Conservation (phyloP, 1,140 invertebrate species). For the Zaprionus inermis region DNA sequence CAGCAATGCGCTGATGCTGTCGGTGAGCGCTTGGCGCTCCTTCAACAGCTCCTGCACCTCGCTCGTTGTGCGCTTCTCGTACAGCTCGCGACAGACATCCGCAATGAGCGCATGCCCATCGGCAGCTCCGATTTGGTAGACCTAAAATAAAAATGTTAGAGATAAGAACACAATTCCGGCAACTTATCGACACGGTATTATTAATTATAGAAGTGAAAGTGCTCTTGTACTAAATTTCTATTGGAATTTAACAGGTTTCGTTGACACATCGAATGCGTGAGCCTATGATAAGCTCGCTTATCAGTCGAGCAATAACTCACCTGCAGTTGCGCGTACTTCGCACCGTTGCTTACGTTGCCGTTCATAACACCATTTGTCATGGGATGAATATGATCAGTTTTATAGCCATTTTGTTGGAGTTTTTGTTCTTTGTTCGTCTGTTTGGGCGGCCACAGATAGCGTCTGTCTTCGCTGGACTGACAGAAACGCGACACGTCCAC, state of each 20-base stretch:
- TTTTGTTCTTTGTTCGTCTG: constrained; percentile 24
- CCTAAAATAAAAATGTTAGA: constrained; percentile 37
- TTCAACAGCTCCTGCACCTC: constrained; percentile 61
- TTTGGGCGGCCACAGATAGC: constrained; percentile 40
- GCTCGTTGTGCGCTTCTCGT: constrained; percentile 36
- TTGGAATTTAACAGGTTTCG: not conserved
- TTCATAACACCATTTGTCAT: constrained; percentile 26
- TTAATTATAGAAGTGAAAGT: not conserved
- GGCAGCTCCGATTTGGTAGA: constrained; percentile 56
- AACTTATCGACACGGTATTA: not conserved
- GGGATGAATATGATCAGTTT: constrained; percentile 17
- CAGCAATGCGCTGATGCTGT: constrained; percentile 52
- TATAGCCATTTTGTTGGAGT: constrained; percentile 33
- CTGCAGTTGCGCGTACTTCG: constrained; percentile 44
- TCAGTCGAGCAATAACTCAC: constrained; percentile 38
- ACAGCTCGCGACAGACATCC: constrained; percentile 73
- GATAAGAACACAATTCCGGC: not conserved
- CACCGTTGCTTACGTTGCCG: constrained; percentile 48
- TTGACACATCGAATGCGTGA: not conserved
- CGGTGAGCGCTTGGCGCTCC: constrained; percentile 58
- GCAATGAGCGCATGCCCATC: constrained; percentile 75
- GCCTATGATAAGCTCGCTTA: constrained; percentile 17
- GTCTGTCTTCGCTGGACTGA: constrained; percentile 2
- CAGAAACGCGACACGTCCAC: constrained; percentile 49
- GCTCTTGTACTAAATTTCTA: no score